Conservation (phyloP, 35 echinoderm and acorn worm genomes). For the Hemicentrotus pulcherrimus region DNA sequence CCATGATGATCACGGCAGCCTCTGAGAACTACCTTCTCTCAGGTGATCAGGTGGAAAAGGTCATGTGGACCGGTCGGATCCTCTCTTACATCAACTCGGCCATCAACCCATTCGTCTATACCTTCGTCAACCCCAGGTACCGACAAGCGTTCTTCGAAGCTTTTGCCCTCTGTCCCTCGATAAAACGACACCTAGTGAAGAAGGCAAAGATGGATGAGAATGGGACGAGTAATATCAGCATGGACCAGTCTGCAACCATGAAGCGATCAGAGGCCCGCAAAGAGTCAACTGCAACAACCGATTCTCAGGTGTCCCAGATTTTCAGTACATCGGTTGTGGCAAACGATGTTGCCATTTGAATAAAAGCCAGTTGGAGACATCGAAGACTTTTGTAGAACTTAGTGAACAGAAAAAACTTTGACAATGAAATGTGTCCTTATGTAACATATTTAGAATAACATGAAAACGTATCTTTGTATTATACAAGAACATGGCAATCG, state of each 20-base stretch:
- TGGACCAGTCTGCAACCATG: neutral
- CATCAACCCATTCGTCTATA: constrained; percentile 67
- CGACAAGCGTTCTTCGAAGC: constrained; percentile 52
- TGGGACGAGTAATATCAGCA: neutral
- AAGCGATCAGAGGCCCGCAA: neutral
- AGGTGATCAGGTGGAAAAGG: neutral
- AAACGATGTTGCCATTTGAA: neutral
- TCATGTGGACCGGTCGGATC: constrained; percentile 52
- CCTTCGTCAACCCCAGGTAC: constrained; percentile 53
- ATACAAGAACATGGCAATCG: no score
- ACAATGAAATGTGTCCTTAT: neutral
- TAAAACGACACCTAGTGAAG: neutral
- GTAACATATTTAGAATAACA: neutral
- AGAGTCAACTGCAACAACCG: neutral
- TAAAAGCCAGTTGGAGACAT: neutral
- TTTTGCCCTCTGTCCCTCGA: constrained; percentile 4
- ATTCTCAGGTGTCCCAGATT: neutral
- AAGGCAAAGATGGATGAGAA: constrained; percentile 1
- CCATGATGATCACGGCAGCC: constrained; percentile 48
- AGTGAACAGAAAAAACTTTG: neutral
- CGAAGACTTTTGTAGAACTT: neutral
- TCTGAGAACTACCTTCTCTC: neutral
- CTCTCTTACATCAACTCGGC: constrained; percentile 68
- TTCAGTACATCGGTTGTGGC: neutral
- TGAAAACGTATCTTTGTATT: no score